Percentiles rank a stretch among this genome's conserved stretches.
Evolutionary conservation across 2,888 invertebrate species (phyloP).

Genomic region (Tenthredo distinguenda): DNA sequence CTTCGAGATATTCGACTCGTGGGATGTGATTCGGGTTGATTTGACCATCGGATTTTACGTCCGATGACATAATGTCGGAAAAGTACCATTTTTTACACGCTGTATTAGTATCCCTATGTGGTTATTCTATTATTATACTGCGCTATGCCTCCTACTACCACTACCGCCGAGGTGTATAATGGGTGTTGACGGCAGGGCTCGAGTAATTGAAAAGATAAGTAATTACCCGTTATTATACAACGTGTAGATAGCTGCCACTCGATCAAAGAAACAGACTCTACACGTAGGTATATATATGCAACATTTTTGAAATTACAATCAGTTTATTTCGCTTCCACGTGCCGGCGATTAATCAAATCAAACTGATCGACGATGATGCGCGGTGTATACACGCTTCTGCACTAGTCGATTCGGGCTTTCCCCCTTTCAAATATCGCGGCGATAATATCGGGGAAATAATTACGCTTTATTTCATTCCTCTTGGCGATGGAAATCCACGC

Average conservation of each 20-base stretch:
- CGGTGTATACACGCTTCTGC: neutral
- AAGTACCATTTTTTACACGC: neutral
- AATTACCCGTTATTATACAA: slow-evolving; percentile 47
- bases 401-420: neutral
- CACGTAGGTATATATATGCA: neutral
- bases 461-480: neutral
- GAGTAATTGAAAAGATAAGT: slow-evolving; percentile 47
- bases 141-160: too few relatives aligned
- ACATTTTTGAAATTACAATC: slow-evolving; percentile 30
- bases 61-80: neutral
- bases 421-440: slow-evolving; percentile 42
- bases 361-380: slow-evolving; percentile 19
- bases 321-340: neutral
- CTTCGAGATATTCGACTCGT: too few relatives aligned
- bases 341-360: slow-evolving; percentile 41
- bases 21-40: too few relatives aligned
- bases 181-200: slow-evolving; percentile 24
- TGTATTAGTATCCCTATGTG: neutral
- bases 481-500: neutral
- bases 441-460: neutral
- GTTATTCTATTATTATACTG: neutral
- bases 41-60: too few relatives aligned
- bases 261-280: neutral
- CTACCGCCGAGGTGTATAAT: slow-evolving; percentile 6
- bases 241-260: slow-evolving; percentile 3